Base-by-base conservation (phyloP, 2,797 vertebrate species). In the Kryptolebias ocellatus region DNA sequence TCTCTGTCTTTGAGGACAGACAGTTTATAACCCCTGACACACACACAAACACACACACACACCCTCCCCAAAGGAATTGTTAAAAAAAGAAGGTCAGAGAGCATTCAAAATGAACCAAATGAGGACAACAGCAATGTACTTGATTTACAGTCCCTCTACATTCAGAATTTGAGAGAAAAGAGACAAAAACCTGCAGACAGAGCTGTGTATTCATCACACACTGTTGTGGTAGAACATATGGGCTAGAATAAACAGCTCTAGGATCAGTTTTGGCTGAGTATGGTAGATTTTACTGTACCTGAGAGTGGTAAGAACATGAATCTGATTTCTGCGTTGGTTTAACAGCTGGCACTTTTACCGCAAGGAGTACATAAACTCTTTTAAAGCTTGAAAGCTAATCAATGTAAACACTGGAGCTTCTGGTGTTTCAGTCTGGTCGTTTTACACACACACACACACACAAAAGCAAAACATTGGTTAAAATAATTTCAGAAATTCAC, bases 1-100 rank as follows among this genome's bases (percentile, higher is more conserved):
- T 81, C 73, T 80, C 49, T 73, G 66, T 84, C 78, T 86, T 76
- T 27, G 71, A 63, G 77, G 66, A 61, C 57, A 81, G 79, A 86
- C 83, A 83, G 76, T 29, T 64, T 70, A 82, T 68, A 67, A 51
- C 61, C 67, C 74, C 75, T 78, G 42, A 62, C 50, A 69, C 24
- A 57, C 51, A 51, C 49, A 75, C 44, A 8, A 17, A 56, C 64
- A 70, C 73, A 63, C 65, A 60, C 28, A 61, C 62, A 70, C 71
- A 62, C 67, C n/a, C 65, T 68, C 73, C 62, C 52, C 28, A 49
- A 49, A 68, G 79, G 64, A 72, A 56, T 56, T 67, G 70, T 83
- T 72, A 46, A 73, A 75, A 81, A 79, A 80, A 81, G 73, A 83
- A 81, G 81, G 83, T 84, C 79, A 83, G 31, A 83, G 67, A 64